Percentiles rank a stretch among this genome's conserved stretches.
Evolutionary conservation across 2,113 vertebrate genomes (phyloP).

Genomic region (Thamnophis sirtalis): DNA sequence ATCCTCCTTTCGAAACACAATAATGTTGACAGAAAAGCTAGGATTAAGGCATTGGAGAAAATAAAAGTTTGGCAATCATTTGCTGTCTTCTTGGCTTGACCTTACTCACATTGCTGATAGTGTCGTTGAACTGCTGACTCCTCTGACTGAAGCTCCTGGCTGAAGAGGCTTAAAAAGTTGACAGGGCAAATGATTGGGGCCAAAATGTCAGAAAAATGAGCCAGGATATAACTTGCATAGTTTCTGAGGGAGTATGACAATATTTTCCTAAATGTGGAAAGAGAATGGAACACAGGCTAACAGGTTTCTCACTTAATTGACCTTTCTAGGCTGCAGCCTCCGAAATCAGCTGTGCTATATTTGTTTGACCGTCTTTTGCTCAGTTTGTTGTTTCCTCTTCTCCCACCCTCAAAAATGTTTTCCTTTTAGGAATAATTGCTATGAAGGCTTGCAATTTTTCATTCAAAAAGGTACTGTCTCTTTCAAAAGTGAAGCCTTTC

Average conservation of each 20-base stretch:
- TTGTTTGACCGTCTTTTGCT: constrained; percentile 4
- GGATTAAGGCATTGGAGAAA: constrained; percentile 41
- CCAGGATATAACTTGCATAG: not conserved
- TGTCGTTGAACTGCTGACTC: constrained; percentile 34
- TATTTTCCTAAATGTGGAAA: constrained; percentile 34
- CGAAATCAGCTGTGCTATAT: constrained; percentile 39
- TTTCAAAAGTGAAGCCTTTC: not conserved
- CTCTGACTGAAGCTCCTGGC: constrained; percentile 21
- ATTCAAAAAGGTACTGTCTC: not conserved
- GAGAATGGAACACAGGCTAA: not conserved
- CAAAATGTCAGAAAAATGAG: constrained; percentile 53
- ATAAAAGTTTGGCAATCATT: constrained; percentile 45
- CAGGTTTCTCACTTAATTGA: constrained; percentile 19
- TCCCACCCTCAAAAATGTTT: not conserved
- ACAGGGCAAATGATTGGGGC: constrained; percentile 58
- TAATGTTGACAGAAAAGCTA: not conserved
- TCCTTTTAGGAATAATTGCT: not conserved
- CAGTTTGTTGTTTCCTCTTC: not conserved
- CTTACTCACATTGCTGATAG: constrained; percentile 3
- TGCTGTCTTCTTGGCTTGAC: constrained; percentile 44
- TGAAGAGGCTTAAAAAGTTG: constrained; percentile 49
- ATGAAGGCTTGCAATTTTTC: not conserved
- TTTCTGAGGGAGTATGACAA: rapidly evolving
- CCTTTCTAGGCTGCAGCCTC: constrained; percentile 36
- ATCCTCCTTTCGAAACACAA: not conserved